Percentiles rank a stretch among this genome's conserved stretches.
Evolutionary conservation across 2,113 vertebrate genomes (phyloP).

Genomic region (Hassar affinis): DNA sequence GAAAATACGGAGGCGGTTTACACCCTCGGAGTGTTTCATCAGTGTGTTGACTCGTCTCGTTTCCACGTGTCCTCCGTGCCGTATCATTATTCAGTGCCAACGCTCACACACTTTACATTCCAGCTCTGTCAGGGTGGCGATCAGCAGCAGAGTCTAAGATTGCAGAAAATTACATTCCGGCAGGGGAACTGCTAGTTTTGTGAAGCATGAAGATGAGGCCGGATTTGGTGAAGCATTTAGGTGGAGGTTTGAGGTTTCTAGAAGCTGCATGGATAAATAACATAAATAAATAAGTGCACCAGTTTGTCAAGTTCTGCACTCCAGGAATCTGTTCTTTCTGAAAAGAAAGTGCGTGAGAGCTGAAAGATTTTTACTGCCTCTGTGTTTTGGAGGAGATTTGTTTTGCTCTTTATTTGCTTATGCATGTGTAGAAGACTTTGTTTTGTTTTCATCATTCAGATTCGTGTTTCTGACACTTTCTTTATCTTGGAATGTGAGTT

Average conservation of each 20-base stretch:
- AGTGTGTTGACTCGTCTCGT: slow-evolving; percentile 5
- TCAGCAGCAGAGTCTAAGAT: slow-evolving; percentile 46
- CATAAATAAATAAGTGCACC: slow-evolving; percentile 43
- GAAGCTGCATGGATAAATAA: slow-evolving; percentile 60
- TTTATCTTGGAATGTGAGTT: not conserved
- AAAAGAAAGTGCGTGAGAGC: not conserved
- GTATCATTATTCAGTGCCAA: slow-evolving; percentile 17
- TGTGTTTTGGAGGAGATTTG: not conserved
- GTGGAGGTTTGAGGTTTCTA: slow-evolving; percentile 27
- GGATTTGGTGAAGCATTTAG: slow-evolving; percentile 43
- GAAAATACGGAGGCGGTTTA: slow-evolving; percentile 10
- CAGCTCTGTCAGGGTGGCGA: not conserved
- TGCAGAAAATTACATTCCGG: slow-evolving; percentile 55
- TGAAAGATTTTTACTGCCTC: not conserved
- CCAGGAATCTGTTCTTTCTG: slow-evolving; percentile 3
- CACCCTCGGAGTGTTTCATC: slow-evolving; percentile 9
- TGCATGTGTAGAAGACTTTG: not conserved
- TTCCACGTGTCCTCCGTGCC: not conserved
- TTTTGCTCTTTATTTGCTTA: not conserved
- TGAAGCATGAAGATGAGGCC: slow-evolving; percentile 12
- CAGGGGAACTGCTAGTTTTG: slow-evolving; percentile 55
- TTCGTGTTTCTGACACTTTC: not conserved
- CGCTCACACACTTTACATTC: not conserved
- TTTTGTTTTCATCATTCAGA: not conserved
- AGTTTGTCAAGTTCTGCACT: slow-evolving; percentile 29